phyloP scores from a whole-genome alignment of 2,113 vertebrate genomes.

The Anser cygnoides region DNA sequence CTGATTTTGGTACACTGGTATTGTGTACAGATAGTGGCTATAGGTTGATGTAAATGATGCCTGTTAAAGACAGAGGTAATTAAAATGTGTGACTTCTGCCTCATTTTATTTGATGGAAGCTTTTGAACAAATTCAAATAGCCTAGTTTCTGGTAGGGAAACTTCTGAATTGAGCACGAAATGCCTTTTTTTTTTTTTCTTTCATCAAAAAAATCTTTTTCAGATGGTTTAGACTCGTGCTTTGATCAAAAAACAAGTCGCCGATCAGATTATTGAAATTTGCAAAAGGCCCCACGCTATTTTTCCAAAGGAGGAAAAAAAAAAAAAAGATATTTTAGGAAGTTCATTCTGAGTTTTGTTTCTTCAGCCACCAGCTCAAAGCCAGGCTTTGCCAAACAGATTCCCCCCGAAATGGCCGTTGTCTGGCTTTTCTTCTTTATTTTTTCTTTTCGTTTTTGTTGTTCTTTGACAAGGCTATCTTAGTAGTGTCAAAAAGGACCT shows the following conservation, averaged over 20 bases:
- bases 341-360: background rate
- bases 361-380: slow-evolving; percentile 34
- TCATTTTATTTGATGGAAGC: background rate
- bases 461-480: slow-evolving; percentile 63
- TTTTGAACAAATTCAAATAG: background rate
- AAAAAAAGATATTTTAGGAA: background rate
- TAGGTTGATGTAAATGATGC: background rate
- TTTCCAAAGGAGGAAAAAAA: background rate
- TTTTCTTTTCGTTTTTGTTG: slow-evolving; percentile 41
- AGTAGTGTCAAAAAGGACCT: slow-evolving; percentile 51
- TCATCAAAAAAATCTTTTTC: background rate
- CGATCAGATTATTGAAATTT: background rate
- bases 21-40: background rate
- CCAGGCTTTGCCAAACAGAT: background rate
- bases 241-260: slow-evolving; percentile 40
- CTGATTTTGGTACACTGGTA: background rate
- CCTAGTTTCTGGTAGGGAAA: slow-evolving; percentile 23
- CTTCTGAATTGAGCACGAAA: background rate
- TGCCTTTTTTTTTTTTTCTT: background rate
- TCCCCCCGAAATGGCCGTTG: background rate
- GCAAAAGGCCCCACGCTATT: background rate
- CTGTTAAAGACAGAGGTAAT: background rate
- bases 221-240: background rate
- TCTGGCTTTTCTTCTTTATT: background rate
- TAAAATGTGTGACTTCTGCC: background rate